These are phyloP conservation scores for Sporophila hypoxantha DNA, from an alignment of 2,113 vertebrate species.

Conservation along the genomic window DNA sequence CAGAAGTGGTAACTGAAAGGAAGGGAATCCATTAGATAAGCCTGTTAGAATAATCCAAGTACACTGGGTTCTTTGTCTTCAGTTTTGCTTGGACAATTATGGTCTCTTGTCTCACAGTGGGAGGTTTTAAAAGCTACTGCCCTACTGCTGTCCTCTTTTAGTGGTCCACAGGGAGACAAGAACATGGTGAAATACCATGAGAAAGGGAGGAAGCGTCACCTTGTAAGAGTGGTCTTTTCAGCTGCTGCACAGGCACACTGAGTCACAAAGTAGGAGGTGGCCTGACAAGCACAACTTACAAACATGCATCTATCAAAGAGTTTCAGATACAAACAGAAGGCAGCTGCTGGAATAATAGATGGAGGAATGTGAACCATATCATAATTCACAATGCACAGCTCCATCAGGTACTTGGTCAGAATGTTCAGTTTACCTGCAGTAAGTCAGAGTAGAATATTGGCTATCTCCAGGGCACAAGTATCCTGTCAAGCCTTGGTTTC, in stretches of 20 bases:
- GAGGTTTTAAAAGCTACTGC: background rate
- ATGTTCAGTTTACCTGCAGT: slow-evolving; percentile 72
- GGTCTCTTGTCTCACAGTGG: background rate
- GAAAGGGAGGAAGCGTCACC: background rate
- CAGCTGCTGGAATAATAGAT: slow-evolving; percentile 77
- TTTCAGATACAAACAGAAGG: slow-evolving; percentile 79
- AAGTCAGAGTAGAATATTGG: background rate
- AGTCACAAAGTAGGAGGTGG: too few species aligned
- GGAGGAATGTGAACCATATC: slow-evolving; percentile 82
- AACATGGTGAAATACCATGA: background rate
- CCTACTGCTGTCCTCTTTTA: background rate
- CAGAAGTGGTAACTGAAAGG: slow-evolving; percentile 62
- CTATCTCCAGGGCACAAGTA: background rate
- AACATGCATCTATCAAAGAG: slow-evolving; percentile 72
- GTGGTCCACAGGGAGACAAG: background rate
- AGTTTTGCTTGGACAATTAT: background rate
- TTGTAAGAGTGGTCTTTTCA: background rate
- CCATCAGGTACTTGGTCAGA: slow-evolving; percentile 83
- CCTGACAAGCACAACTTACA: slow-evolving; percentile 63
- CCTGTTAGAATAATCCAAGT: background rate
- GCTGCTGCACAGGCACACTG: background rate
- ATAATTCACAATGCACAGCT: slow-evolving; percentile 82
- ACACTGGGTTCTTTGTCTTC: background rate
- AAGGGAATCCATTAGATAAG: background rate
- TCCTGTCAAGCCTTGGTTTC: background rate